These are phyloP conservation scores for Mustelus asterias DNA, from an alignment of 2,113 vertebrate species.

Conservation along the genomic window DNA sequence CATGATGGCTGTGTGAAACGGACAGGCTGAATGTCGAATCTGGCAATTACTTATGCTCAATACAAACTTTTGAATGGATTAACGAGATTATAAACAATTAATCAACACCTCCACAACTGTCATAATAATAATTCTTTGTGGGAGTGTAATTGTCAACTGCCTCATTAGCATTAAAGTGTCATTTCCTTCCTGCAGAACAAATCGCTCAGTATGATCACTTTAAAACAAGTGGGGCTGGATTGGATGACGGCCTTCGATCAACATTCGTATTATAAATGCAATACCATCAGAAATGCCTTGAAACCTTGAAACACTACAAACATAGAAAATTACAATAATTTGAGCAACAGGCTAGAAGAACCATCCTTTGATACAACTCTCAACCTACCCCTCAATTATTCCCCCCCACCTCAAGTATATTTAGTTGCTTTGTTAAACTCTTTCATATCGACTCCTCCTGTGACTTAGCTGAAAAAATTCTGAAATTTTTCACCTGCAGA, in stretches of 20 bases:
- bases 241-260: not conserved
- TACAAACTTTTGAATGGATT: not conserved
- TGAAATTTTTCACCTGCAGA: not conserved
- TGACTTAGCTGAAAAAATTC: not conserved
- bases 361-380: not conserved
- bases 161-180: not conserved
- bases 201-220: not conserved
- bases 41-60: not conserved
- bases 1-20: not conserved
- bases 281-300: not conserved
- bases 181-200: not conserved
- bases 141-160: slow-evolving; percentile 3
- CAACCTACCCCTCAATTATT: not conserved
- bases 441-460: not conserved
- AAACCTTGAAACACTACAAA: not conserved
- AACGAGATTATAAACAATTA: slow-evolving; percentile 19
- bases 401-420: not conserved
- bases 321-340: not conserved
- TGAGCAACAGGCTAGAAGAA: not conserved
- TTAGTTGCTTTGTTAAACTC: not conserved
- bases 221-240: not conserved
- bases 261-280: not conserved
- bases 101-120: not conserved
- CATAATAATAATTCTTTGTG: not conserved
- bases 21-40: not conserved